Evolutionary conservation across 1,140 invertebrate species (phyloP), one percentile per base, ranked within the genome.

Genomic region (Trichoplusia ni): DNA sequence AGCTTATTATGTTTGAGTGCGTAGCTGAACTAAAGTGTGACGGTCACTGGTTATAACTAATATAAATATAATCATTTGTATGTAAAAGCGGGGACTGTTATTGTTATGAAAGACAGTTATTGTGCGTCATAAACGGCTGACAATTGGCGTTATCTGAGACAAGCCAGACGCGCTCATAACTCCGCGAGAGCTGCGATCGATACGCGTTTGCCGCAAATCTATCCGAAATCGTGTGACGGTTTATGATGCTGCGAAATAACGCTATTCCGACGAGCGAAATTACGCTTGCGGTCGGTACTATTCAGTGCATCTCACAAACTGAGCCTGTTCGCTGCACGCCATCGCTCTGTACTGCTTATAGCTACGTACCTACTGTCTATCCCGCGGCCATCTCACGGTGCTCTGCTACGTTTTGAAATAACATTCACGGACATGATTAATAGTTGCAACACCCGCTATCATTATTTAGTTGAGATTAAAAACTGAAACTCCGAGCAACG

Each of bases 131-230:
- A 61, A 70, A 65, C 27, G 35, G 44, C 18, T 59, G 64, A 60
- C 60, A 63, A 67, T 33, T 65, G 51, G 56, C 51, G 64, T 67
- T 67, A 67, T 67, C 72, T 71, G 61, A 60, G 59, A 66, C 63
- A 63, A 53, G 53, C 54, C 65, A 73, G 67, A 64, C 58, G 58
- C 46, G 64, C 25, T 69, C 62, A 46, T 71, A 59, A 54, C 64
- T 67, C 21, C 47, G 37, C 31, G 49, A 29, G 38, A 11, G 66
- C 19, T 19, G 35, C 29, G 31, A 67, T 77, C 67, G 44, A 75
- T 75, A 72, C 21, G 27, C 49, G 29, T 54, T 58, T 18, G 18
- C 49, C 63, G 60, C 67, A 74, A 68, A 67, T 62, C 63, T 64
- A 72, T 59, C 25, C 61, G 33, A 67, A 64, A 73, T 66, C 44